phyloP scores from a whole-genome alignment of 2,113 vertebrate genomes.

The Fulmarus glacialis region DNA sequence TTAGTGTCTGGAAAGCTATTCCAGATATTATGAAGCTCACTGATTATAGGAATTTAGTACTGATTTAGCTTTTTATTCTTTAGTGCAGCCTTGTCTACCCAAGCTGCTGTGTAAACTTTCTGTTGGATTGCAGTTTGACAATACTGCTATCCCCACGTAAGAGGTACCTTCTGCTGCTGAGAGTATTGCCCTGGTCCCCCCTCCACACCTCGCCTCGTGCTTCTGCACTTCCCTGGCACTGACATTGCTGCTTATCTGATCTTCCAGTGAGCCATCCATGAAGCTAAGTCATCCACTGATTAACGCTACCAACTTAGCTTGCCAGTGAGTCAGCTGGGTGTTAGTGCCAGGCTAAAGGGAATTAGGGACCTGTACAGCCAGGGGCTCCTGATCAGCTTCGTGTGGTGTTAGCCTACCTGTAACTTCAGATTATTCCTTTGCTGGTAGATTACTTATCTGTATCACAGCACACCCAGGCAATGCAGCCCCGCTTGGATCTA shows the following conservation, averaged over 20 bases:
- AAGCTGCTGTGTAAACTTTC: background rate
- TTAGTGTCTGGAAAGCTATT: background rate
- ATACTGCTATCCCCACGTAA: background rate
- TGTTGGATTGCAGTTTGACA: background rate
- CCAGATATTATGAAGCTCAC: background rate
- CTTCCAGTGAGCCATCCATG: background rate
- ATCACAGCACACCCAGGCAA: background rate
- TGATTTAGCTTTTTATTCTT: background rate
- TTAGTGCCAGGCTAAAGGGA: background rate
- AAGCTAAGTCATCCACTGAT: background rate
- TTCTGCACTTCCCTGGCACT: background rate
- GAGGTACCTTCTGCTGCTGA: background rate
- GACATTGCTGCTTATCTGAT: background rate
- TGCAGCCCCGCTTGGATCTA: rapidly evolving
- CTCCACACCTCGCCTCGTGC: rapidly evolving
- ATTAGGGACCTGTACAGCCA: background rate
- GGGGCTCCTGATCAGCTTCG: background rate
- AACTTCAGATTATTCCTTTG: background rate
- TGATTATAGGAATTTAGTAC: background rate
- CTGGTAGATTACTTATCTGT: background rate
- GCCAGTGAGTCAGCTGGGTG: background rate
- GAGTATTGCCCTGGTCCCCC: background rate
- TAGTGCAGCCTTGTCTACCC: background rate
- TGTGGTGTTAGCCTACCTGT: background rate
- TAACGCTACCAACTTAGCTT: background rate